Percentiles rank a stretch among this genome's conserved stretches.
phyloP scores from a whole-genome alignment of 2,888 invertebrate species.

The Cephus runcator region DNA sequence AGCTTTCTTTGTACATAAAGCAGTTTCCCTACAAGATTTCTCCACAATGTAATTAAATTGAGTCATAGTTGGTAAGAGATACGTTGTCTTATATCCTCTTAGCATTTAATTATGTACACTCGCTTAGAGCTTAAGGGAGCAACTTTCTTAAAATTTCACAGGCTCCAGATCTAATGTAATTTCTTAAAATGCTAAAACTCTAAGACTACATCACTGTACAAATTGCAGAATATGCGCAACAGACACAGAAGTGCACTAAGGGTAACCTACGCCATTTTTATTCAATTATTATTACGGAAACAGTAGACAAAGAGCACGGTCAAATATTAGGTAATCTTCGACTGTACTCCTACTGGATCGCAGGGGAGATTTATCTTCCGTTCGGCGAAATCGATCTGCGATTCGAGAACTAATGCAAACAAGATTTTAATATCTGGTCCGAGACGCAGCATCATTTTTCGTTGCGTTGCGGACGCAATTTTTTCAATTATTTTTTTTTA shows the following conservation, averaged over 20 bases:
- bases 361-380: background rate
- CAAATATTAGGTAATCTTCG: background rate
- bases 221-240: background rate
- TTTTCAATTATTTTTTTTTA: background rate
- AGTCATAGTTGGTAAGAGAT: background rate
- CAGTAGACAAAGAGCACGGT: background rate
- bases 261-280: background rate
- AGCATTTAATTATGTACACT: background rate
- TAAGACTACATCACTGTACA: background rate
- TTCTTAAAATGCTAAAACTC: background rate
- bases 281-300: background rate
- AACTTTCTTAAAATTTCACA: background rate
- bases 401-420: slow-evolving; percentile 8
- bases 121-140: background rate
- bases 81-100: background rate
- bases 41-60: background rate
- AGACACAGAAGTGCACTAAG: background rate
- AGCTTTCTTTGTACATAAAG: background rate
- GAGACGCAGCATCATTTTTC: background rate
- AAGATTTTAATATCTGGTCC: background rate
- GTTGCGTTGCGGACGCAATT: background rate
- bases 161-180: background rate
- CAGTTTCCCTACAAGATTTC: background rate
- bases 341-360: background rate
- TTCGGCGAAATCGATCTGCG: slow-evolving; percentile 25